Evolutionary conservation across 1,140 invertebrate genomes (phyloP).

Genomic region (Microvelia longipes): DNA sequence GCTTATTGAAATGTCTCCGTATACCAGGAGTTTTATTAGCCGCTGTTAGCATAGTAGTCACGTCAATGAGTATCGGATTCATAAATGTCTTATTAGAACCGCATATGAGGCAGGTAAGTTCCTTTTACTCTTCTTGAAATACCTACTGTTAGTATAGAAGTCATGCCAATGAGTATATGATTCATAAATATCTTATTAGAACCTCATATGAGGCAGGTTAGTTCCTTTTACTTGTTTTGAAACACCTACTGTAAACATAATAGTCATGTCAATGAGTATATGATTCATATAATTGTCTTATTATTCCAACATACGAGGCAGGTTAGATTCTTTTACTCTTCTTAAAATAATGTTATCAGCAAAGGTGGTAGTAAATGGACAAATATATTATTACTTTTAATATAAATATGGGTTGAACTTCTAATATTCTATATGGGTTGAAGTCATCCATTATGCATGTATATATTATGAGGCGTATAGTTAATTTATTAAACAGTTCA

Average conservation of each 20-base stretch:
- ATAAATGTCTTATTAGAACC: conserved; percentile 66
- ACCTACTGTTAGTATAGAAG: conserved; percentile 49
- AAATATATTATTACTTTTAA: not conserved
- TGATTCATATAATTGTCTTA: conserved; percentile 61
- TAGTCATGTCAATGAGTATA: conserved; percentile 60
- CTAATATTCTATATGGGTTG: too few relatives aligned
- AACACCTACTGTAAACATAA: conserved; percentile 51
- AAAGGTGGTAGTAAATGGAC: not conserved
- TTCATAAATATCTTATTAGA: conserved; percentile 68
- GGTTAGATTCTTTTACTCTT: conserved; percentile 29
- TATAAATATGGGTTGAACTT: not conserved
- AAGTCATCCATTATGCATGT: too few relatives aligned
- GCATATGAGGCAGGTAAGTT: conserved; percentile 48
- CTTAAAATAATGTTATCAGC: conserved; percentile 27
- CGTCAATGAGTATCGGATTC: conserved; percentile 67
- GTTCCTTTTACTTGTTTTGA: too few relatives aligned
- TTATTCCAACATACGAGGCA: conserved; percentile 64
- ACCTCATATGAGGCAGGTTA: conserved; percentile 55
- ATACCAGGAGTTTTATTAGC: conserved; percentile 53
- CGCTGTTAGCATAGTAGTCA: conserved; percentile 49
- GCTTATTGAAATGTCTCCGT: conserved; percentile 42
- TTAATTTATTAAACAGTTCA: too few relatives aligned
- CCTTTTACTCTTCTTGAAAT: too few relatives aligned
- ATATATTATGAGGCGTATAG: too few relatives aligned
- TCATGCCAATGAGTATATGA: conserved; percentile 61